Conservation (phyloP, 2,113 vertebrate genomes). For the Macrotus californicus region DNA sequence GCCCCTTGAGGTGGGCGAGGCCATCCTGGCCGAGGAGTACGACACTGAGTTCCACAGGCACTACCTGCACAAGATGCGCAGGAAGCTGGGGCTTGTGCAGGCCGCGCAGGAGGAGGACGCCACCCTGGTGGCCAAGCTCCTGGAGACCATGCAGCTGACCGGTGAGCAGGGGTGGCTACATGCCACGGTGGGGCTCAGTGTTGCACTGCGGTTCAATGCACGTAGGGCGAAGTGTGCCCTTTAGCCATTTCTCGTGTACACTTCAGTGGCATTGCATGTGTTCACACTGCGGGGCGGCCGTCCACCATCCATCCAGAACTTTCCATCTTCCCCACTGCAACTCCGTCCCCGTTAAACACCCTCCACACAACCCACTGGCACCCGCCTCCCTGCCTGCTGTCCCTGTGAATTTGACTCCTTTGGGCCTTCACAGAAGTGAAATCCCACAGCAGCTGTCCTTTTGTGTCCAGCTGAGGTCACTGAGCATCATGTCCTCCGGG, state of each 20-base stretch:
- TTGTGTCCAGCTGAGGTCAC: fast-evolving
- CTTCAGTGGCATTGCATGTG: fast-evolving
- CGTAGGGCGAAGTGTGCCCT: fast-evolving
- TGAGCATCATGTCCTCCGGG: fast-evolving
- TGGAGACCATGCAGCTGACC: slow-evolving; percentile 94
- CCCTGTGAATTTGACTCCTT: fast-evolving
- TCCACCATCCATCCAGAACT: fast-evolving
- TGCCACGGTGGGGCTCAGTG: fast-evolving
- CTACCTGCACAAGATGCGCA: slow-evolving; percentile 92
- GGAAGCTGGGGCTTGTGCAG: slow-evolving; percentile 89
- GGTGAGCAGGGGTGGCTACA: slow-evolving; percentile 71
- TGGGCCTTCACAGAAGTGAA: not conserved
- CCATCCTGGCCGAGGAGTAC: slow-evolving; percentile 86
- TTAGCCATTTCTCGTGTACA: fast-evolving
- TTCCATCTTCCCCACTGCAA: not conserved
- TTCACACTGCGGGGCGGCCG: fast-evolving
- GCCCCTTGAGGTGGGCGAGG: slow-evolving; percentile 80
- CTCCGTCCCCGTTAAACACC: fast-evolving
- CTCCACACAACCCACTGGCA: fast-evolving
- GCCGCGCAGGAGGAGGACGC: slow-evolving; percentile 86
- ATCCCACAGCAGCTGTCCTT: not conserved
- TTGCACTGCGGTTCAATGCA: fast-evolving
- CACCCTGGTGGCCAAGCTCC: slow-evolving; percentile 84
- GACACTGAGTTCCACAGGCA: slow-evolving; percentile 73
- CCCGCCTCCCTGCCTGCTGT: fast-evolving